Conservation (phyloP, 2,888 invertebrate genomes). For the Syrista parreyssii region DNA sequence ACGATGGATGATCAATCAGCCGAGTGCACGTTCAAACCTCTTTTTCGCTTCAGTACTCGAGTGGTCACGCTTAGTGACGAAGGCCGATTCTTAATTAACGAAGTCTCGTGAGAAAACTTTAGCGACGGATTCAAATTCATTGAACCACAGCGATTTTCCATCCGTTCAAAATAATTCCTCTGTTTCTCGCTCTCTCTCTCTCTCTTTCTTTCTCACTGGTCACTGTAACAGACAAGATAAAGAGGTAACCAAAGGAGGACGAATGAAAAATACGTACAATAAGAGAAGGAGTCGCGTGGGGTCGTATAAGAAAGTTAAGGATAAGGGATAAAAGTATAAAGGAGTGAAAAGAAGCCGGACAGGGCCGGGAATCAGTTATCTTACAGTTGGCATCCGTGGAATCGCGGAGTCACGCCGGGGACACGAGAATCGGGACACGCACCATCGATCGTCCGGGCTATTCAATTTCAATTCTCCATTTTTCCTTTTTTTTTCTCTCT, state of each 20-base stretch:
- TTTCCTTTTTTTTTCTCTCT: not conserved
- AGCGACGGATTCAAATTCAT: not conserved
- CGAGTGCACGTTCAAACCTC: constrained; percentile 1
- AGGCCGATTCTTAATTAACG: not conserved
- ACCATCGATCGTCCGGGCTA: constrained; percentile 7
- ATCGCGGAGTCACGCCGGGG: constrained; percentile 19
- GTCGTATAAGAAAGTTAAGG: not conserved
- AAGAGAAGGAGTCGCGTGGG: not conserved
- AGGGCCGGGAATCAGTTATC: constrained; percentile 3
- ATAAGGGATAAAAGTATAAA: not conserved
- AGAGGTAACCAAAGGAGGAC: not conserved
- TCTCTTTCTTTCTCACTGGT: not conserved
- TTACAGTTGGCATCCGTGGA: constrained; percentile 17
- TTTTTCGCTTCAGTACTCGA: constrained; percentile 17
- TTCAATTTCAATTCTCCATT: constrained; percentile 7
- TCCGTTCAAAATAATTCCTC: not conserved
- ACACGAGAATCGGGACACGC: constrained; percentile 15
- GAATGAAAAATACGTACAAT: not conserved
- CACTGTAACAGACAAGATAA: not conserved
- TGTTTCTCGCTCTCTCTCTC: not conserved
- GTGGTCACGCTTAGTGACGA: not conserved
- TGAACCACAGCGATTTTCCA: not conserved
- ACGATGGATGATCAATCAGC: not conserved
- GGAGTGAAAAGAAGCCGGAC: not conserved
- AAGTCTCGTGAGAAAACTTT: not conserved